Conservation (phyloP, 2,797 vertebrate genomes). For the Sebastiscus albofasciatus region DNA sequence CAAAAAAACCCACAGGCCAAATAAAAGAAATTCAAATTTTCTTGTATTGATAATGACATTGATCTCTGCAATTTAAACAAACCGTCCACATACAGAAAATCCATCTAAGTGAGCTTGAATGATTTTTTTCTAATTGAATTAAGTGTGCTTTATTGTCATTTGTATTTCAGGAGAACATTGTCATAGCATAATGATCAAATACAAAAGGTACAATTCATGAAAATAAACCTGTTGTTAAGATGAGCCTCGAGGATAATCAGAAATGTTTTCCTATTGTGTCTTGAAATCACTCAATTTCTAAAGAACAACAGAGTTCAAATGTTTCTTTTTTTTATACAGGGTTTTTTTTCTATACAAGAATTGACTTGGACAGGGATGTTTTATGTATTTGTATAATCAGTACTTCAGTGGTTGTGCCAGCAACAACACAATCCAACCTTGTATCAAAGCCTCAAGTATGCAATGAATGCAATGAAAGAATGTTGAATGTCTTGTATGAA, state of each 20-base stretch:
- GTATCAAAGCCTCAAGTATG: neutral
- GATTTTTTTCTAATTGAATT: neutral
- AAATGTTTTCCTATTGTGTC: neutral
- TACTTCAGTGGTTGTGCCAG: neutral
- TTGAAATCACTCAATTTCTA: neutral
- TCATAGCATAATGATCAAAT: neutral
- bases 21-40: neutral
- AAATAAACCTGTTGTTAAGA: neutral
- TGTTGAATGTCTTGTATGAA: neutral
- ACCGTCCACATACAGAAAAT: neutral
- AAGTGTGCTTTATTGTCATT: neutral
- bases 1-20: neutral
- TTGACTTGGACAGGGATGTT: neutral
- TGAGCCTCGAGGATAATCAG: neutral
- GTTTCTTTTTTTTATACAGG: neutral
- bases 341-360: neutral
- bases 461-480: neutral
- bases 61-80: slow-evolving; percentile 5
- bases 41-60: neutral
- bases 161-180: neutral
- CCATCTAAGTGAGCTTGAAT: neutral
- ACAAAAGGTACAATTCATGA: neutral
- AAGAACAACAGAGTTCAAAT: neutral
- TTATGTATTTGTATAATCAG: neutral
- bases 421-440: neutral